Evolutionary conservation across 1,140 invertebrate genomes (phyloP), one percentile per base, ranked within the genome.

Genomic region (Meloidogyne chitwoodi): DNA sequence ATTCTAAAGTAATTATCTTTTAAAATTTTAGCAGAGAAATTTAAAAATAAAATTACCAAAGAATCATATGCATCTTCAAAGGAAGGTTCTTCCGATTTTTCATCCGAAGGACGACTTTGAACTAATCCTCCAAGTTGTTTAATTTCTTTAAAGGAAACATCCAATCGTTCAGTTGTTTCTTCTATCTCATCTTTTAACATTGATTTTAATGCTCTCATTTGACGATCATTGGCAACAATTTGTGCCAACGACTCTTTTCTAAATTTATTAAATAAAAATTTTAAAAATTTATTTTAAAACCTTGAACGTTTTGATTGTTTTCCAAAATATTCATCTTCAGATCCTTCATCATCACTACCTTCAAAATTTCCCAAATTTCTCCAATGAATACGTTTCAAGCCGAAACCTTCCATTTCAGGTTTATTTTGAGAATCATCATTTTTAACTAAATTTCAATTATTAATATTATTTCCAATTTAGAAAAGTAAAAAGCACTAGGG

Each of bases 81-180:
- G 3, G 8, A 38, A 31, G 6, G 2, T 34, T 22, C 34, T 14
- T 34, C 71, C n/a, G 0, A 6, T 34, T 26, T 29, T 22, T 61
- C 27, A 4, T 29, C 64, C 14, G 14, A 48, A 29, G 12, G 16
- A 22, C 19, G 31, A 48, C 10, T 6, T 19, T 24, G 26, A 31
- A 10, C 29, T 29, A 73, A 34, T 5, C 22, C 22, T 56, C 71
- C 71, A 24, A 34, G 24, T 64, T 64, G 38, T 26, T 38, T 56
- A 61, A 73, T 41, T 34, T 63, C 71, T 41, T 64, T 61, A 63
- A 73, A 73, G 24, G 44, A 64, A 26, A 29, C 44, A 34, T 73
- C 71, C 41, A 73, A 63, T 10, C 24, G 48, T 26, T 73, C 71
- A 2, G 44, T 73, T 6, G 3, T 61, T 73, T 73, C 71, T 16